Evolutionary conservation across 2,888 invertebrate genomes (phyloP).

Genomic region (Drosophila crucigera): DNA sequence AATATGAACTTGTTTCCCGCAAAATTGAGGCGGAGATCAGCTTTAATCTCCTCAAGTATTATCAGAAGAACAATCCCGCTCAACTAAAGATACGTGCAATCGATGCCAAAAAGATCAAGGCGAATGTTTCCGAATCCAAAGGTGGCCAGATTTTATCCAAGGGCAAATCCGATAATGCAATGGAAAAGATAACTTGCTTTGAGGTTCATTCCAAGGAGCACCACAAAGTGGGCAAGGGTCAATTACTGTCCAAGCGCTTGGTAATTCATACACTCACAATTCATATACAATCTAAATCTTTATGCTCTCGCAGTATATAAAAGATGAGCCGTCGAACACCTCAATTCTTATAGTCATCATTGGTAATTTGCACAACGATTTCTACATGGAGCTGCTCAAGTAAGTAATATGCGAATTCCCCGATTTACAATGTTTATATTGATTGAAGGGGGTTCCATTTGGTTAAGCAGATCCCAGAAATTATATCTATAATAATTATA

Average conservation of each 20-base stretch:
- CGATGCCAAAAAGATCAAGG: conserved; percentile 10
- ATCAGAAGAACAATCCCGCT: conserved; percentile 50
- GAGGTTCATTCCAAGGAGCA: conserved; percentile 55
- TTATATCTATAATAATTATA: not conserved
- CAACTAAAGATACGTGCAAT: conserved; percentile 31
- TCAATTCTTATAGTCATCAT: conserved; percentile 71
- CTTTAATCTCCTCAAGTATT: conserved; percentile 61
- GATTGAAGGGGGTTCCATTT: no score
- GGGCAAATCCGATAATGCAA: conserved; percentile 34
- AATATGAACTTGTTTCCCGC: conserved; percentile 37
- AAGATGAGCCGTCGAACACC: conserved; percentile 64
- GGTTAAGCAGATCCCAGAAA: not conserved
- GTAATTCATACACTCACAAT: conserved; percentile 36
- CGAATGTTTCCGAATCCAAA: conserved; percentile 11
- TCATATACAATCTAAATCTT: not conserved
- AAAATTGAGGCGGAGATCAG: conserved; percentile 48
- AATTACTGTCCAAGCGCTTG: conserved; percentile 51
- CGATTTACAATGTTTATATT: not conserved
- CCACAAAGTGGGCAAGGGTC: conserved; percentile 61
- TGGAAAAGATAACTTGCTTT: conserved; percentile 48
- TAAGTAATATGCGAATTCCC: not conserved
- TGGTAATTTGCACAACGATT: conserved; percentile 59
- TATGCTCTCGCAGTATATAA: conserved; percentile 56
- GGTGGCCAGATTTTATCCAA: conserved; percentile 11
- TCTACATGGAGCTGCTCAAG: conserved; percentile 50